phyloP scores from a whole-genome alignment of 1,140 invertebrate genomes.

The Caenorhabditis briggsae region DNA sequence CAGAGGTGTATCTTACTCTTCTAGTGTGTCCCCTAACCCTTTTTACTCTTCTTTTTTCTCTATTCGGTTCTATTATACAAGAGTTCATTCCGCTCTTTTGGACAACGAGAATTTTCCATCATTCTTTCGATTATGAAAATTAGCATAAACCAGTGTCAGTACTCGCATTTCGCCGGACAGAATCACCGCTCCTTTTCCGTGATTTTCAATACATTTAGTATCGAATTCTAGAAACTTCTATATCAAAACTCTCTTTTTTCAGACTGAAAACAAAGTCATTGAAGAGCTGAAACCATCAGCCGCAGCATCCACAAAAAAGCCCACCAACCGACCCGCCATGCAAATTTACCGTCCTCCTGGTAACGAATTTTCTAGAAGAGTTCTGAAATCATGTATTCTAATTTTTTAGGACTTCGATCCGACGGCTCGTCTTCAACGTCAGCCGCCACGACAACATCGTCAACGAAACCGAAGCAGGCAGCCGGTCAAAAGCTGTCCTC shows the following conservation, averaged over 20 bases:
- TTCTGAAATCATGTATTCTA: background rate
- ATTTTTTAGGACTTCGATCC: conserved; percentile 59
- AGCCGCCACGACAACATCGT: conserved; percentile 33
- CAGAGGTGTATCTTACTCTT: background rate
- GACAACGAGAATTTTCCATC: background rate
- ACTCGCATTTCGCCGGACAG: background rate
- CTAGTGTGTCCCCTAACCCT: background rate
- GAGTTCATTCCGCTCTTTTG: conserved; percentile 10
- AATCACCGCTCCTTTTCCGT: background rate
- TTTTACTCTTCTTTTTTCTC: background rate
- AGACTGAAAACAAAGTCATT: conserved; percentile 44
- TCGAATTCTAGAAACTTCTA: background rate
- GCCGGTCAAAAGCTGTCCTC: conserved; percentile 63
- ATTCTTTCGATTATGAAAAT: background rate
- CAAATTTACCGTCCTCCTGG: conserved; percentile 66
- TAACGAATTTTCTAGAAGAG: conserved; percentile 15
- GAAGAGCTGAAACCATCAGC: conserved; percentile 15
- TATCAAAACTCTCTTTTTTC: background rate
- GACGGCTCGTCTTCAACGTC: conserved; percentile 45
- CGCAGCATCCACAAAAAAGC: conserved; percentile 58
- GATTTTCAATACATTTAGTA: background rate
- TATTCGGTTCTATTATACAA: background rate
- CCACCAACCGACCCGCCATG: conserved; percentile 64
- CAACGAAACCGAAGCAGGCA: conserved; percentile 60
- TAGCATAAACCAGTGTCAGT: conserved; percentile 40